Conservation (phyloP, 2,888 invertebrate genomes). For the Ommatoiulus sabulosus region DNA sequence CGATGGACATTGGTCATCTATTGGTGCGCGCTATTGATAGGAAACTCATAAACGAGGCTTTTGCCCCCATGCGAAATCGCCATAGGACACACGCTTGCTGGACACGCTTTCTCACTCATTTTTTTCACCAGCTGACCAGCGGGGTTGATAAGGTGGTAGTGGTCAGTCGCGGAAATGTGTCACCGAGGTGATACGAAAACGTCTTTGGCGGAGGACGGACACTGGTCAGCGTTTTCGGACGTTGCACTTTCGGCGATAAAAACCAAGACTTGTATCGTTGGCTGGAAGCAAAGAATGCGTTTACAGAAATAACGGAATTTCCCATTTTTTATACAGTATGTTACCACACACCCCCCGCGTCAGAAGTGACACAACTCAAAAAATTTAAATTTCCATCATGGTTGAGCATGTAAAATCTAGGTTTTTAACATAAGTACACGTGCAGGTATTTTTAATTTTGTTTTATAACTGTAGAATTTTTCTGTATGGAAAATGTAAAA, state of each 20-base stretch:
- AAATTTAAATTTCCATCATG: no score
- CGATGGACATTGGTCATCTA: constrained; percentile 41
- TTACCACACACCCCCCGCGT: no score
- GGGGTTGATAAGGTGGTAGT: neutral
- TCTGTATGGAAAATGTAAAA: no score
- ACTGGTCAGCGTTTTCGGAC: neutral
- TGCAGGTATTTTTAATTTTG: no score
- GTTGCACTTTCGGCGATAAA: neutral
- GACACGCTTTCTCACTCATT: neutral
- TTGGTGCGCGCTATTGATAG: neutral
- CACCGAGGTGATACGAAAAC: neutral
- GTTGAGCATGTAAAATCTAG: no score
- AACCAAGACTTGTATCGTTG: neutral
- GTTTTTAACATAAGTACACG: no score
- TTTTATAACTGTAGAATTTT: no score
- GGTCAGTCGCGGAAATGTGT: neutral
- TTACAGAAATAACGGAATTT: no score
- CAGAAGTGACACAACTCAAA: no score
- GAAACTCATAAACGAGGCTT: constrained; percentile 33
- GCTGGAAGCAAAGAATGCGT: no score
- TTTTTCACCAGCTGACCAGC: constrained; percentile 1
- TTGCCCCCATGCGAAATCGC: neutral
- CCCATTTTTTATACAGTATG: no score
- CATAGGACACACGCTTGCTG: neutral
- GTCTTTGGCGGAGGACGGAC: neutral